These are phyloP conservation scores for Empidonax traillii DNA, from an alignment of 2,113 vertebrate species.

Conservation along the genomic window DNA sequence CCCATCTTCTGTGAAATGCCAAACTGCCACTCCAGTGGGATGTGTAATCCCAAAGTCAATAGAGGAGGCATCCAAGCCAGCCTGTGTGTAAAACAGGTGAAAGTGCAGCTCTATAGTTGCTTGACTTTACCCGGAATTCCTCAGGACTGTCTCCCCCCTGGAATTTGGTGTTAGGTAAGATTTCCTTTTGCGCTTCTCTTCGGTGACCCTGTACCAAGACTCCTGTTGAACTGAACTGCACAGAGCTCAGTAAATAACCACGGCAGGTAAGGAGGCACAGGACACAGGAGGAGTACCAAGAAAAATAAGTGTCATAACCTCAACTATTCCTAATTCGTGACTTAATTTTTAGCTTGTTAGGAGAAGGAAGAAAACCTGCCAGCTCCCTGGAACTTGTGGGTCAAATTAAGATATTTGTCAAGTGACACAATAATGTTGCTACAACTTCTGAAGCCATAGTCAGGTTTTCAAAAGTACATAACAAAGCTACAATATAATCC, in stretches of 20 bases:
- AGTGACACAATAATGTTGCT: not conserved
- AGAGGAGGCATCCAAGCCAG: not conserved
- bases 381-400: not conserved
- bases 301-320: not conserved
- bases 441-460: not conserved
- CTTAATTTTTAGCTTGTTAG: not conserved
- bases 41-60: slow-evolving; percentile 11
- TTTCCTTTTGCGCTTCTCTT: not conserved
- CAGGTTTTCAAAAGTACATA: not conserved
- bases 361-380: not conserved
- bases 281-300: not conserved
- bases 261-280: not conserved
- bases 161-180: not conserved
- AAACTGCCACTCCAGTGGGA: not conserved
- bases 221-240: not conserved
- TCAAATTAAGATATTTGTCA: not conserved
- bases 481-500: not conserved
- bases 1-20: not conserved
- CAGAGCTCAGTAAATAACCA: not conserved
- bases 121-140: not conserved
- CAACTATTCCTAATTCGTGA: not conserved
- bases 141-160: not conserved
- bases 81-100: not conserved
- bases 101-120: not conserved
- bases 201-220: not conserved